A percentile compares a stretch with the other conserved stretches of the same genome.
These are phyloP conservation scores for Todiramphus saurophagus DNA, from an alignment of 2,113 vertebrate species.

Conservation along the genomic window DNA sequence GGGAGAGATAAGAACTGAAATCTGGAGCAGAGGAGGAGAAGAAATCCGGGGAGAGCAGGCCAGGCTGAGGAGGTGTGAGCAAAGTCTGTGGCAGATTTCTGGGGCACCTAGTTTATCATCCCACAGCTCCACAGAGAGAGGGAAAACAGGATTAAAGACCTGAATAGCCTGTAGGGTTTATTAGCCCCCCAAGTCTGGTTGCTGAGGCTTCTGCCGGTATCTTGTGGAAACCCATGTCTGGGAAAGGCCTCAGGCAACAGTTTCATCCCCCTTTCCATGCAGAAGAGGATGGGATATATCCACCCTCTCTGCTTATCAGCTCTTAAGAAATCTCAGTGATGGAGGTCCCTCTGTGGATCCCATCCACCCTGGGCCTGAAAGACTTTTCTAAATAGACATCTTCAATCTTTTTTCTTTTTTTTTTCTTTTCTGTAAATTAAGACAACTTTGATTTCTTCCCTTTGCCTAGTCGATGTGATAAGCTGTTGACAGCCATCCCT, in stretches of 20 bases:
- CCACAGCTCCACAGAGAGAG: not conserved
- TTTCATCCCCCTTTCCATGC: not conserved
- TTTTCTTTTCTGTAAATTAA: not conserved
- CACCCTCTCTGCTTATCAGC: not conserved
- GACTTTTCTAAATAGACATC: not conserved
- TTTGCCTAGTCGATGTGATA: not conserved
- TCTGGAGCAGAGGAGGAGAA: not conserved
- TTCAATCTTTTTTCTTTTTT: not conserved
- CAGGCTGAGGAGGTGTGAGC: not conserved
- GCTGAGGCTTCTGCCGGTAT: not conserved
- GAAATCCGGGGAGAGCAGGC: not conserved
- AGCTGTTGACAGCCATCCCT: not conserved
- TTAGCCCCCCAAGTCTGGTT: not conserved
- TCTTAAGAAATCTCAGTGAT: not conserved
- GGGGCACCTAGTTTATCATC: not conserved
- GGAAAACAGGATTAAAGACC: not conserved
- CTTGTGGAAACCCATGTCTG: not conserved
- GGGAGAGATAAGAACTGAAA: not conserved
- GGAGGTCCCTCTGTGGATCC: not conserved
- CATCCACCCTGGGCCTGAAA: not conserved
- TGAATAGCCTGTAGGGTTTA: not conserved
- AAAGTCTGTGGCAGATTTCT: not conserved
- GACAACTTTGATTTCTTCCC: not conserved
- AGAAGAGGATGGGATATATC: not conserved
- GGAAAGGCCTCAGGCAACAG: not conserved